Percentiles rank a stretch among this genome's conserved stretches.
Evolutionary conservation across 2,888 invertebrate genomes (phyloP).

Genomic region (Sericinus montela): DNA sequence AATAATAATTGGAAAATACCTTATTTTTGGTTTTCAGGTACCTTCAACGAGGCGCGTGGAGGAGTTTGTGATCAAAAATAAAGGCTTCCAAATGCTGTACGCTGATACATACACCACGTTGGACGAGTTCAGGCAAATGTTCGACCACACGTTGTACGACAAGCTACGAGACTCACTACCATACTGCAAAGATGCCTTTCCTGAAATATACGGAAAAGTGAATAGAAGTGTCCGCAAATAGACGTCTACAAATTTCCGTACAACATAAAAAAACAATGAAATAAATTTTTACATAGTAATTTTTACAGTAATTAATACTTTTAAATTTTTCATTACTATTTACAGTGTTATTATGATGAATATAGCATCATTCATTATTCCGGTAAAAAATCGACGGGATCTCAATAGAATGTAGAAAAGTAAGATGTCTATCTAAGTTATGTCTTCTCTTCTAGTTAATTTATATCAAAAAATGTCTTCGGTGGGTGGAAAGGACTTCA

Average conservation of each 20-base stretch:
- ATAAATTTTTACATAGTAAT: too few species aligned
- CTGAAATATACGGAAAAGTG: constrained; percentile 89
- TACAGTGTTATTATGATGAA: too few species aligned
- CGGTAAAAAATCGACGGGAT: too few species aligned
- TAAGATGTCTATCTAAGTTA: too few species aligned
- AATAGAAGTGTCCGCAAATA: constrained; percentile 76
- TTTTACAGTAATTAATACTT: too few species aligned
- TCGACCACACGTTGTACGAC: constrained; percentile 88
- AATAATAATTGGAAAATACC: background rate
- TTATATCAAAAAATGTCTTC: too few species aligned
- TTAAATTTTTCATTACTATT: too few species aligned
- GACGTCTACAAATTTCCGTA: background rate
- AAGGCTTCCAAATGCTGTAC: constrained; percentile 91
- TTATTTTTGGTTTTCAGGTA: constrained; percentile 34
- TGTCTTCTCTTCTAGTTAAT: too few species aligned
- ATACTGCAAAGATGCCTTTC: constrained; percentile 85
- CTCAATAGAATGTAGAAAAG: too few species aligned
- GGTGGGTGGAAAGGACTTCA: too few species aligned
- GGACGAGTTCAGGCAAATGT: constrained; percentile 89
- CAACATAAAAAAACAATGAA: too few species aligned
- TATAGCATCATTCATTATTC: too few species aligned
- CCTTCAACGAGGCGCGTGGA: constrained; percentile 84
- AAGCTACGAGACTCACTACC: constrained; percentile 75
- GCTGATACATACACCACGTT: constrained; percentile 87
- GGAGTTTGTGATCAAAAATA: constrained; percentile 82